Evolutionary conservation across 2,113 vertebrate species (phyloP), one percentile per base, ranked within the genome.

Genomic region (Corythornis madagascariensis): DNA sequence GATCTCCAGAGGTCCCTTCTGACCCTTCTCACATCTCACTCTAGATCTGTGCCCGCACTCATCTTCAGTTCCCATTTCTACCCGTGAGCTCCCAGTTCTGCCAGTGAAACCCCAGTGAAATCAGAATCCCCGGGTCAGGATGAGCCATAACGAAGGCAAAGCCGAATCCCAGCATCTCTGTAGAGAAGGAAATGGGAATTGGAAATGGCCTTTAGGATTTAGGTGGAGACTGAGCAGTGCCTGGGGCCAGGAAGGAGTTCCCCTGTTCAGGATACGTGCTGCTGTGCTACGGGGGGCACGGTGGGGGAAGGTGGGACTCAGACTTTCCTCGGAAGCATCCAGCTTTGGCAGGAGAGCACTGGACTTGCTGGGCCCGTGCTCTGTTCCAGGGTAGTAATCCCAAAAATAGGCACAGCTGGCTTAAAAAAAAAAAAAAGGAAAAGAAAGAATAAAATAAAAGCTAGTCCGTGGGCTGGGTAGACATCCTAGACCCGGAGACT

Each of bases 351-450:
- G 83, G 47, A 63, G 72, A 87, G 29, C 0, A 0, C 78, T 9
- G 17, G 66, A 4, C 67, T 70, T 3, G 28, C 63, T 0, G 50
- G 73, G 45, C 25, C 22, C 8, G 3, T 42, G 77, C 77, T 60
- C 40, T 11, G 31, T 65, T 71, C 90, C 88, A 69, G 59, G 45
- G 2, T 43, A 71, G 63, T n/a, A 55, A 61, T 93, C 95, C 86
- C 75, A 80, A 65, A 92, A 96, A 93, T 59, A 94, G 89, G 60
- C 93, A 50, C 57, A 22, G 86, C 56, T 47, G 25, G 31, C 91
- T 84, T 45, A 48, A 78, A 89, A 57, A 81, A 52, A 57, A 81
- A 52, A 70, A 83, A 43, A 75, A 73, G 16, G 42, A 72, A 33
- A 72, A 64, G 42, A 42, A 21, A 71, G 86, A 47, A 71, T 57